Conservation (phyloP, 2,888 invertebrate genomes). For the Thecocarcelia acutangulata region DNA sequence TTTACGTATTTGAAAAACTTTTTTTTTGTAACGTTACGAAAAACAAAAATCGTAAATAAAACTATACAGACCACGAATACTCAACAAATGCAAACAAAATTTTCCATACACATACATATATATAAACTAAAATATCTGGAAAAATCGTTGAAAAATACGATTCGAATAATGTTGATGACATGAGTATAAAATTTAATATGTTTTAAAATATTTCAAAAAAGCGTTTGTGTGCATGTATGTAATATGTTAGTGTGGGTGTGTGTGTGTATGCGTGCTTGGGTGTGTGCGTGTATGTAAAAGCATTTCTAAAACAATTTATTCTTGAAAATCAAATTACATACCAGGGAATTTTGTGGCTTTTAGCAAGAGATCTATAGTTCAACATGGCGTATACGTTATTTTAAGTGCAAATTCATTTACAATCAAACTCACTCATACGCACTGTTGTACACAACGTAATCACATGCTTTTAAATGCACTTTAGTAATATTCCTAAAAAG, state of each 20-base stretch:
- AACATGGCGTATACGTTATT: background rate
- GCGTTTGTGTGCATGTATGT: background rate
- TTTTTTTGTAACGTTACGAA: background rate
- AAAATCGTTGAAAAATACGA: background rate
- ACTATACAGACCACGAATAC: too few species aligned
- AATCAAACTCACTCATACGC: constrained; percentile 21
- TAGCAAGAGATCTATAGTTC: background rate
- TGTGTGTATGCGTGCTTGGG: too few species aligned
- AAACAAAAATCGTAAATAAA: background rate
- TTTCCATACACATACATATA: background rate
- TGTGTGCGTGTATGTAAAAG: background rate
- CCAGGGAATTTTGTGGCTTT: background rate
- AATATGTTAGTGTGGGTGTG: too few species aligned
- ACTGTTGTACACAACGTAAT: background rate
- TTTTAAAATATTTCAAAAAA: background rate
- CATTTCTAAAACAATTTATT: constrained; percentile 19
- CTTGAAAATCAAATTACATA: background rate
- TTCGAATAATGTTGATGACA: background rate
- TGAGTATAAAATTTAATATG: background rate
- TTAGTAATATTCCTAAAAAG: background rate
- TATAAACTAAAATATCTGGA: background rate
- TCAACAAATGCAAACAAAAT: background rate
- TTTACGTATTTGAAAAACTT: background rate
- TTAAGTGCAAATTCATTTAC: background rate
- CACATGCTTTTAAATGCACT: background rate